Evolutionary conservation across 2,113 vertebrate species (phyloP), one percentile per base, ranked within the genome.

Genomic region (Casuarius casuarius): DNA sequence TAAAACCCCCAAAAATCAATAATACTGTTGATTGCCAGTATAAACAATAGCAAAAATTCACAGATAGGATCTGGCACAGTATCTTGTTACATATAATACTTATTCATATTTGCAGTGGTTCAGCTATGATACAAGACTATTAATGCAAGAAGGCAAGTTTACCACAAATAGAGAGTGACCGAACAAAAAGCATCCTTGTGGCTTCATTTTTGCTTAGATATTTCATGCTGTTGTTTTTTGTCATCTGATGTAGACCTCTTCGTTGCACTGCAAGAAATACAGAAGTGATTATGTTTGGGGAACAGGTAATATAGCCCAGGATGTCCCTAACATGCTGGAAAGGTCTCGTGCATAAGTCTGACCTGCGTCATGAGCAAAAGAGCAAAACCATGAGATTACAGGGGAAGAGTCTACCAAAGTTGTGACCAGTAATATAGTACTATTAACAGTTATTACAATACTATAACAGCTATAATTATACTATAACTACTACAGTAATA

Each of bases 231-330:
- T 59, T 48, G 68, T 33, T 28, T 85, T 76, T 98, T 96, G 7
- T 58, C 42, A 98, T 56, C 96, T 93, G 23, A 96, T 97, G 78
- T 97, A 98, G 70, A 98, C 92, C 9, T 98, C 98, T 67, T 97
- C 96, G 12, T 95, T 95, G 89, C 98, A 98, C 98, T 98, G 97
- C 23, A 98, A 96, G 44, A 35, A 58, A 92, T 14, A 48, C 42
- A 63, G 51, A 49, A 51, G 19, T 13, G 15, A 25, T 20, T 38
- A 2, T 1, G 28, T 22, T 1, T 23, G 33, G 54, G 62, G 46
- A 38, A 54, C 52, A 9, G 54, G 25, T 28, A 38, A 2, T 1
- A 3, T 1, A 33, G 18, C 52, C 52, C 63, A 8, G 33, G 1
- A 12, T 0, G 0, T 54, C 22, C 54, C 78, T 31, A 18, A 21